Evolutionary conservation across 2,797 vertebrate genomes (phyloP).

Genomic region (Erithacus rubecula): DNA sequence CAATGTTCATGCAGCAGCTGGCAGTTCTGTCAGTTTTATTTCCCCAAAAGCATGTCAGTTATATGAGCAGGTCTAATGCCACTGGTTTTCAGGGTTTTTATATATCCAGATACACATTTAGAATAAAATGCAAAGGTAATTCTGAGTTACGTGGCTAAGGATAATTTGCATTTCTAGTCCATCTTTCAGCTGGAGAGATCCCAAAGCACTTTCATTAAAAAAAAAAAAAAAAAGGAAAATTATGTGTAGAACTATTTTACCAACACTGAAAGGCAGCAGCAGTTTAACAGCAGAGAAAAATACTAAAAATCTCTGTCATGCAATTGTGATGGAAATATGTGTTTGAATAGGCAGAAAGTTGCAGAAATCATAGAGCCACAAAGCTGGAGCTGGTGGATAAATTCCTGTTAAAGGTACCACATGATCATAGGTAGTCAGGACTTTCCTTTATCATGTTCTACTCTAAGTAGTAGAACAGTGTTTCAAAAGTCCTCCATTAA

Average conservation of each 20-base stretch:
- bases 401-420: not conserved
- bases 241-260: not conserved
- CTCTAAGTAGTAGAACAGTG: not conserved
- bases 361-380: not conserved
- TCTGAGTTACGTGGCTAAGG: not conserved
- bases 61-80: not conserved
- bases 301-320: not conserved
- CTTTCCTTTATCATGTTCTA: not conserved
- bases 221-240: not conserved
- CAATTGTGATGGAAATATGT: not conserved
- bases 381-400: not conserved
- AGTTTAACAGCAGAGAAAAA: not conserved
- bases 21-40: not conserved
- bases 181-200: not conserved
- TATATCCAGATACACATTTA: not conserved
- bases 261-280: not conserved
- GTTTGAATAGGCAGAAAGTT: not conserved
- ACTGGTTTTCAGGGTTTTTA: not conserved
- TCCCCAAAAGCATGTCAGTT: not conserved
- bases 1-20: not conserved
- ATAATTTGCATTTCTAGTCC: slow-evolving; percentile 10
- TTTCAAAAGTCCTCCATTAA: not conserved
- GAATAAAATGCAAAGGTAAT: slow-evolving; percentile 4
- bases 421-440: not conserved
- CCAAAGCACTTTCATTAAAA: not conserved